Percentiles rank a stretch among this genome's conserved stretches.
phyloP scores from a whole-genome alignment of 2,113 vertebrate genomes.

The Notarius quadriscutis region DNA sequence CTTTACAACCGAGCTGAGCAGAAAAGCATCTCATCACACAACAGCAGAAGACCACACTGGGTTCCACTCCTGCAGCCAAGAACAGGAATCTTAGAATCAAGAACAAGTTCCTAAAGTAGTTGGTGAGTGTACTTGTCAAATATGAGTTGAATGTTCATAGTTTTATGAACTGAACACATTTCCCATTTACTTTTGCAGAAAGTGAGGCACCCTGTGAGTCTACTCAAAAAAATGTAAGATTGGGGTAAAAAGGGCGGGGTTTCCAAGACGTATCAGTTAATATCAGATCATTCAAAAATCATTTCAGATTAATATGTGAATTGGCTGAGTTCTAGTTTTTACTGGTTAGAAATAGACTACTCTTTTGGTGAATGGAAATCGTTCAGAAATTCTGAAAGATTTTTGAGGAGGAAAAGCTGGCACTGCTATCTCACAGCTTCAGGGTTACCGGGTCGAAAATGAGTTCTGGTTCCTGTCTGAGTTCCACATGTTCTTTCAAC shows the following conservation, averaged over 20 bases:
- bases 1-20: too few relatives aligned
- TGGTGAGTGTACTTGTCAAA: background rate
- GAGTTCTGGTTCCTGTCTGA: background rate
- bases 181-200: background rate
- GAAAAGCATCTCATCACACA: too few relatives aligned
- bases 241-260: background rate
- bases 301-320: background rate
- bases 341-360: background rate
- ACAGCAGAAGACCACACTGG: too few relatives aligned
- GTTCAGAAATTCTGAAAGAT: too few relatives aligned
- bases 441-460: background rate
- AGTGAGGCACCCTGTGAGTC: background rate
- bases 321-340: background rate
- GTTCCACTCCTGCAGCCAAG: too few relatives aligned
- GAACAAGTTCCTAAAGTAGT: too few relatives aligned
- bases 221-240: background rate
- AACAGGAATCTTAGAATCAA: too few relatives aligned
- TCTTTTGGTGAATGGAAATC: background rate
- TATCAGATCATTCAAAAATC: background rate
- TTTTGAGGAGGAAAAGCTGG: too few relatives aligned
- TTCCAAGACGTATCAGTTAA: background rate
- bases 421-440: background rate
- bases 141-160: background rate
- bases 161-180: background rate
- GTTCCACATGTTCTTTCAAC: background rate